Percentiles rank a stretch among this genome's conserved stretches.
Conservation (phyloP, 92 coral and sea anemone genomes). For the Parazoanthus swiftii region DNA sequence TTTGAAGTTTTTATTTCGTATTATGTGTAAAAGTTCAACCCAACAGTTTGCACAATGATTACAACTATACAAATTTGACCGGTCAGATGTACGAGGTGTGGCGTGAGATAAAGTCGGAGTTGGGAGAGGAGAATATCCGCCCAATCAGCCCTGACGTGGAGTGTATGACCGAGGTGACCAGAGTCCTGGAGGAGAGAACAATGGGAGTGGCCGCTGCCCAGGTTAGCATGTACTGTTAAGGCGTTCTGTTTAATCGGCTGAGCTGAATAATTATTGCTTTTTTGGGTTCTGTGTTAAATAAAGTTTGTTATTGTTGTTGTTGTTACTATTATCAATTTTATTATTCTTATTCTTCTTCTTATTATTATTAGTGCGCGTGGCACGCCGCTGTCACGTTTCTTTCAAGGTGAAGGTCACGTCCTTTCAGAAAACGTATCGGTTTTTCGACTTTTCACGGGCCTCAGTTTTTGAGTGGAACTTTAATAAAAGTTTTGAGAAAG, state of each 20-base stretch:
- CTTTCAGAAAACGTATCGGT: too few relatives aligned
- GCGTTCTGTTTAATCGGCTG: not conserved
- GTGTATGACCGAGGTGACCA: conserved; percentile 80
- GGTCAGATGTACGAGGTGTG: conserved; percentile 89
- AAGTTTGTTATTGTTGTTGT: not conserved
- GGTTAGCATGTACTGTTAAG: conserved; percentile 48
- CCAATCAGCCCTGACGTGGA: conserved; percentile 93
- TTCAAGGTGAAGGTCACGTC: too few relatives aligned
- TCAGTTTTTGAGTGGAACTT: too few relatives aligned
- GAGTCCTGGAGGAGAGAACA: conserved; percentile 81
- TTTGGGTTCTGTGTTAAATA: not conserved
- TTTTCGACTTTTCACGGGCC: too few relatives aligned
- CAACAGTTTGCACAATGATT: not conserved
- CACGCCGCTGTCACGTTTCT: too few relatives aligned
- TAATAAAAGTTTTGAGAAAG: too few relatives aligned
- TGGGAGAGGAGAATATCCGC: conserved; percentile 86
- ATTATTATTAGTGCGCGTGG: too few relatives aligned
- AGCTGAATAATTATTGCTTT: not conserved
- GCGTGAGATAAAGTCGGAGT: conserved; percentile 78
- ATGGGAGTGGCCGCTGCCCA: conserved; percentile 79
- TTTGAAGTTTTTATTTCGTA: too few relatives aligned
- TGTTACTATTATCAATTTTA: too few relatives aligned
- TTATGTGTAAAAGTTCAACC: too few relatives aligned
- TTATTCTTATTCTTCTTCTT: too few relatives aligned
- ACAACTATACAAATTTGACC: not conserved